Base-by-base conservation (phyloP, 2,797 vertebrate genomes). In the Tenualosa thibaudeaui region DNA sequence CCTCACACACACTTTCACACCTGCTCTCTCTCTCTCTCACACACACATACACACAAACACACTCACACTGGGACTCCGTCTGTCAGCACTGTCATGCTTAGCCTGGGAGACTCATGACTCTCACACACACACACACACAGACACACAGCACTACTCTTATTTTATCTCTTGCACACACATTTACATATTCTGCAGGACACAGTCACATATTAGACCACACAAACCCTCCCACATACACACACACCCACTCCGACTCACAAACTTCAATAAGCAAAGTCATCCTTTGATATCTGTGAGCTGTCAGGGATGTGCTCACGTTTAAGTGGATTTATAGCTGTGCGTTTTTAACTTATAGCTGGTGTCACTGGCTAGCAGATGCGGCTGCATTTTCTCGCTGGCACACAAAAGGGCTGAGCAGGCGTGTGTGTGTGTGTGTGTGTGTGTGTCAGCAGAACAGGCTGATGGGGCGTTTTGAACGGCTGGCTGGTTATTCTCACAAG, bases 1-100 rank as follows among this genome's bases (percentile, higher is more conserved):
- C 85, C 84, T 84, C 84, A 86, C 83, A 75, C 56, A 54, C 19
- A 12, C 83, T 49, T 53, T 84, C 84, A 51, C 56, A n/a, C 49
- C 75, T 56, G 51, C 51, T 50, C 56, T 83, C 81, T 85, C 60
- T 75, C 37, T 22, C 49, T 8, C 43, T 4, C 81, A 81, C 83
- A 81, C 51, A 81, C 56, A 53, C 56, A 56, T 12, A 22, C 81
- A 26, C 13, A 40, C n/a, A 22, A 40, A 49, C 53, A 0, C 31
- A 49, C 58, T 51, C 75, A 60, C 49, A 19, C 58, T 19, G 71
- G 71, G 71, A 46, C 40, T 46, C 40, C 15, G 17, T 78, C 71
- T 78, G 71, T 43, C 71, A 46, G 5, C 37, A 78, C 17, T 51
- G 50, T 9, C 40, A 43, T 9, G 17, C 71, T 40, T 43, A 19